Evolutionary conservation across 2,797 vertebrate genomes (phyloP), one percentile per base, ranked within the genome.

Genomic region (Silurus aristotelis): DNA sequence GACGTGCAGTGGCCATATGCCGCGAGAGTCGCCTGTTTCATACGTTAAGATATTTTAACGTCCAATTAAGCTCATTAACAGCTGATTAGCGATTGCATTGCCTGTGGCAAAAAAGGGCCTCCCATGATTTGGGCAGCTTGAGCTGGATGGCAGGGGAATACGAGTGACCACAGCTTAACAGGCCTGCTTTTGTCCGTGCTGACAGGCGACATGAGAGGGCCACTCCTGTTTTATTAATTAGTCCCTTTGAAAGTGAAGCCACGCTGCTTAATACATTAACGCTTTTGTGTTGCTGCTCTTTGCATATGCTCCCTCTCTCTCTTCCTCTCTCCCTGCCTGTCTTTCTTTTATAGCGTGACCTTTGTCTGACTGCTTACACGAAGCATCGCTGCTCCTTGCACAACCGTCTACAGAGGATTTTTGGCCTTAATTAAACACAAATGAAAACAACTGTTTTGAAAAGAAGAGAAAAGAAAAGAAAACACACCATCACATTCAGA

Each of bases 31-130:
- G 90, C 88, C 93, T 92, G 93, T 93, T 94, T 94, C 91, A 92
- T 92, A 93, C 93, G 90, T 91, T 88, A 91, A 90, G 93, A 94
- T 94, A 94, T 94, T 95, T 95, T 95, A 96, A 95, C 93, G 92
- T 94, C 93, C 94, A 95, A 95, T 96, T 96, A 96, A 90, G 92
- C 93, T 94, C 94, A 95, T 96, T 96, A 95, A 93, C 92, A 90
- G 93, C 94, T 95, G 94, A 95, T 96, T 95, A 95, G 92, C 91
- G 92, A 92, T 77, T 90, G 92, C 78, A 83, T 92, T 90, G 94
- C 94, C 94, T 91, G 80, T 81, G 88, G 90, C 89, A 75, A 91
- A 88, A 71, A 73, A 66, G 83, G 82, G 83, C 88, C 87, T 87
- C 85, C 75, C 76, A 76, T 89, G 88, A 90, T 86, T 88, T 86